phyloP scores from a whole-genome alignment of 2,888 invertebrate genomes.

The Oscheius myriophilus region DNA sequence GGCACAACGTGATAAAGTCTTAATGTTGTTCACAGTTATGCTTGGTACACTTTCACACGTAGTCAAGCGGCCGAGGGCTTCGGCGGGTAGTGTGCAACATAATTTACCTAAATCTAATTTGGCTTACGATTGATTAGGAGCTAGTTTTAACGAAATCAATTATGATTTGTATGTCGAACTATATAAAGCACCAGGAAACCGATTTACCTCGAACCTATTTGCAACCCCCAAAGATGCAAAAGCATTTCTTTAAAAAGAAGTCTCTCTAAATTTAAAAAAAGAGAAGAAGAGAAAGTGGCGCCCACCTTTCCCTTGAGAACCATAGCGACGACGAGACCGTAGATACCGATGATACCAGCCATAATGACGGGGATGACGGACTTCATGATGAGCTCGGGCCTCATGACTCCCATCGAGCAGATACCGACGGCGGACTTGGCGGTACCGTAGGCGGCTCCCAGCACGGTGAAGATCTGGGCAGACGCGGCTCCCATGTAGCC shows the following conservation, averaged over 20 bases:
- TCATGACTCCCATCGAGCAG: slow-evolving; percentile 99
- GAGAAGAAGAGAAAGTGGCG: not conserved
- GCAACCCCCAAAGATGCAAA: too few relatives aligned
- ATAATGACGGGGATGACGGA: slow-evolving; percentile 93
- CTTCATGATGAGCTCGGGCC: slow-evolving; percentile 99
- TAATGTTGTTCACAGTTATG: too few relatives aligned
- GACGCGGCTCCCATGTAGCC: slow-evolving; percentile 66
- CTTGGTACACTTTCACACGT: too few relatives aligned
- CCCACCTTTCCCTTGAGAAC: slow-evolving; percentile 78
- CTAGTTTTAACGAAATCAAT: too few relatives aligned
- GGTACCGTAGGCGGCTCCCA: slow-evolving; percentile 77
- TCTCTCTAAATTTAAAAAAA: not conserved
- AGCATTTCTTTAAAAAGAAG: not conserved
- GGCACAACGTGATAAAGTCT: too few relatives aligned
- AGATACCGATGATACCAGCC: slow-evolving; percentile 81
- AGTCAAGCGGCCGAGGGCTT: too few relatives aligned
- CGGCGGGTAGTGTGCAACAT: too few relatives aligned
- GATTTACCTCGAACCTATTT: too few relatives aligned
- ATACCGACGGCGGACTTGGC: slow-evolving; percentile 99
- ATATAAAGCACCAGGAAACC: too few relatives aligned
- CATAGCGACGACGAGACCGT: slow-evolving; percentile 97
- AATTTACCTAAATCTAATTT: too few relatives aligned
- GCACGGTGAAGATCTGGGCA: slow-evolving; percentile 54
- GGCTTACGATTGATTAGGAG: too few relatives aligned
- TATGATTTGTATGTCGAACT: too few relatives aligned